Percentiles rank a stretch among this genome's conserved stretches.
Evolutionary conservation across 2,113 vertebrate species (phyloP).

Genomic region (Penelope pileata): DNA sequence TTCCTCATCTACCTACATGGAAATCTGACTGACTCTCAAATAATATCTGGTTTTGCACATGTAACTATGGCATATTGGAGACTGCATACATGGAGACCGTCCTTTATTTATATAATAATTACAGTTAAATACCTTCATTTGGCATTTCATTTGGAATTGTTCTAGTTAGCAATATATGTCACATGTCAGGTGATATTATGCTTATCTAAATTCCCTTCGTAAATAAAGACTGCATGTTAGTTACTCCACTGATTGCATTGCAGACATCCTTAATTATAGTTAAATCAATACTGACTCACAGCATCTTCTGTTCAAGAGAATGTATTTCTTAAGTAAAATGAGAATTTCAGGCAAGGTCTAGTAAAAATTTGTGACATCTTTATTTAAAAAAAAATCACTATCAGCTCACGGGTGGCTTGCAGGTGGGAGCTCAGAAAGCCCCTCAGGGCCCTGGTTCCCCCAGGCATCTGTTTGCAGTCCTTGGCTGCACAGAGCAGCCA

Average conservation of each 20-base stretch:
- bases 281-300: background rate
- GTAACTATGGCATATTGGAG: background rate
- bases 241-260: background rate
- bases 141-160: background rate
- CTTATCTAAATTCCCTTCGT: background rate
- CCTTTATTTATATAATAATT: background rate
- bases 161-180: background rate
- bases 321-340: background rate
- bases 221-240: background rate
- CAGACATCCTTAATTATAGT: background rate
- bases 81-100: background rate
- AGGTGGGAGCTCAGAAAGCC: background rate
- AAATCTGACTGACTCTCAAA: background rate
- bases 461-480: background rate
- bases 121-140: background rate
- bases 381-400: background rate
- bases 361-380: background rate
- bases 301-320: background rate
- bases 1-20: slow-evolving; percentile 18
- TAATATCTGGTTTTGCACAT: slow-evolving; percentile 19
- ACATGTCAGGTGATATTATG: background rate
- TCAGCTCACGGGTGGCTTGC: fast-evolving
- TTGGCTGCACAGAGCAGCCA: background rate
- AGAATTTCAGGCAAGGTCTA: background rate
- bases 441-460: background rate